These are phyloP conservation scores for Cryptosula pallasiana DNA, from an alignment of 2,888 invertebrate genomes.

Conservation along the genomic window DNA sequence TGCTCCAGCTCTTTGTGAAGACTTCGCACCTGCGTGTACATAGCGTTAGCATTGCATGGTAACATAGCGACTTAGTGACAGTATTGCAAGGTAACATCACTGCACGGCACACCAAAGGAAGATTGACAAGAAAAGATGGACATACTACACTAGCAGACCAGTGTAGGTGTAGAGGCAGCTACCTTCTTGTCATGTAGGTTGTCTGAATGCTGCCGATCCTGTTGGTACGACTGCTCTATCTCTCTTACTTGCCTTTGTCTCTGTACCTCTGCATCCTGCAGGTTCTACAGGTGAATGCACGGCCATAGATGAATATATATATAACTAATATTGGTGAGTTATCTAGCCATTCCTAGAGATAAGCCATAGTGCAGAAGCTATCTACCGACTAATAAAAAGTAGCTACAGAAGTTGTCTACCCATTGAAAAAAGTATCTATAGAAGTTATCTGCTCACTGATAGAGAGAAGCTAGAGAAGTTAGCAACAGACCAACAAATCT, in stretches of 20 bases:
- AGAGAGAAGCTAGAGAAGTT: background rate
- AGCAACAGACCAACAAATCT: too few species aligned
- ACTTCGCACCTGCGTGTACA: constrained; percentile 33
- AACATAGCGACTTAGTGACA: too few species aligned
- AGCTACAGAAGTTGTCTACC: too few species aligned
- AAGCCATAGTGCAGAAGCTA: too few species aligned
- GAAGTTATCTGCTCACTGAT: background rate
- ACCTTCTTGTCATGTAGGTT: constrained; percentile 50
- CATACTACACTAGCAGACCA: background rate
- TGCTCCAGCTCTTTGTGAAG: constrained; percentile 47
- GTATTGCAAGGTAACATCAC: background rate
- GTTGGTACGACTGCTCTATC: constrained; percentile 43
- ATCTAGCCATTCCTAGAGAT: too few species aligned
- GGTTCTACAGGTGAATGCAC: too few species aligned
- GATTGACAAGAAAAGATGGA: background rate
- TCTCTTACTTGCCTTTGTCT: constrained; percentile 44
- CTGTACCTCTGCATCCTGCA: constrained; percentile 43
- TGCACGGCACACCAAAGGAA: background rate
- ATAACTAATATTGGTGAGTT: too few species aligned
- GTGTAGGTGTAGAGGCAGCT: too few species aligned
- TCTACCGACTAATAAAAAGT: too few species aligned
- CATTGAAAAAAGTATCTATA: background rate
- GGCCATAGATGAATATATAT: too few species aligned
- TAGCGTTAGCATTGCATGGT: too few species aligned
- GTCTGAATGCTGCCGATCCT: constrained; percentile 44